Conservation (phyloP, 2,113 vertebrate genomes). For the Ifrita kowaldi region DNA sequence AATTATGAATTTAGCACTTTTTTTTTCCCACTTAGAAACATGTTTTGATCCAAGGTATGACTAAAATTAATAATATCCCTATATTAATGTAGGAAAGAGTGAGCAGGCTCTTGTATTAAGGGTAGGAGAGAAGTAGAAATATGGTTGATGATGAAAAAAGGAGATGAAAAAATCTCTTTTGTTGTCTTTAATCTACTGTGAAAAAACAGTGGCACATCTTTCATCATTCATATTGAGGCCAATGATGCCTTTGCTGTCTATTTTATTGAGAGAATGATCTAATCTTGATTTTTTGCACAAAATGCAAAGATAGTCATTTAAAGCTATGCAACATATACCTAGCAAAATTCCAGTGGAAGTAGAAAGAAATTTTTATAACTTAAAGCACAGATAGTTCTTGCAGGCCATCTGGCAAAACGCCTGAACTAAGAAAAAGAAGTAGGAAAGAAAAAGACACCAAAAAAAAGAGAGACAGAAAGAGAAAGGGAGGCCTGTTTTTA, state of each 20-base stretch:
- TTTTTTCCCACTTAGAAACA: neutral
- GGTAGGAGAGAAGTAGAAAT: neutral
- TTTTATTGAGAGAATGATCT: neutral
- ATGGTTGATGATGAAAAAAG: neutral
- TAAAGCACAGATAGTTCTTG: constrained; percentile 4
- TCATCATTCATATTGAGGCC: neutral
- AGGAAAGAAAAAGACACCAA: fast-evolving
- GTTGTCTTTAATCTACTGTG: neutral
- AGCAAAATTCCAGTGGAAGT: neutral
- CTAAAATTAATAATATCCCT: neutral
- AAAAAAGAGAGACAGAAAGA: neutral
- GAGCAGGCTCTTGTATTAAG: neutral
- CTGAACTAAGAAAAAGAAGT: neutral
- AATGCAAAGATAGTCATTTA: neutral
- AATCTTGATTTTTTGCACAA: neutral
- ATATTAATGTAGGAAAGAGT: neutral
- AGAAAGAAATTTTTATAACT: neutral
- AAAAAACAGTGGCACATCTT: neutral
- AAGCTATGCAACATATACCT: neutral
- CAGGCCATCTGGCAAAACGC: constrained; percentile 33
- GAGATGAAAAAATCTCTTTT: neutral
- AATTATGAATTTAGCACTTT: neutral
- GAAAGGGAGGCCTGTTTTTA: constrained; percentile 14
- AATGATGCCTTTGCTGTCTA: neutral
- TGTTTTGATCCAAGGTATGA: neutral